A percentile compares a stretch with the other conserved stretches of the same genome.
phyloP scores from a whole-genome alignment of 1,140 invertebrate genomes.

The Scaptomyza hsui region DNA sequence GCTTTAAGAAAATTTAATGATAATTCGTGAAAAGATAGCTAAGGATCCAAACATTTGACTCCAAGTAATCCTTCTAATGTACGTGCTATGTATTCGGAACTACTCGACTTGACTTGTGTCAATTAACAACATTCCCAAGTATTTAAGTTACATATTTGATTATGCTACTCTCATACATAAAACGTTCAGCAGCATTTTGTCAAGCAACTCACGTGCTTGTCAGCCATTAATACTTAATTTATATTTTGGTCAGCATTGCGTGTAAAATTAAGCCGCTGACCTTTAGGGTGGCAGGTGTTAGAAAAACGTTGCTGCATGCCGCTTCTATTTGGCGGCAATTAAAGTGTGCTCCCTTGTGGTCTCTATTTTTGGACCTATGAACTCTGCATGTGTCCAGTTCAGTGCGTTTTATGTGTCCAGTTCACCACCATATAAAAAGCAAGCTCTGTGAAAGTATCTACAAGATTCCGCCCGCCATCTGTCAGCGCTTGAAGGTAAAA shows the following conservation, averaged over 20 bases:
- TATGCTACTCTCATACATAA: neutral
- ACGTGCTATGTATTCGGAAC: neutral
- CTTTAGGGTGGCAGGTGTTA: slow-evolving; percentile 41
- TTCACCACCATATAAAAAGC: neutral
- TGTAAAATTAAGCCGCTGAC: slow-evolving; percentile 54
- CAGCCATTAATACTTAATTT: slow-evolving; percentile 47
- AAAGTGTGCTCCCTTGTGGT: neutral
- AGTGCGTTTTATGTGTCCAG: slow-evolving; percentile 4
- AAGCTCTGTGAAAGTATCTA: neutral
- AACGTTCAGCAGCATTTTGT: neutral
- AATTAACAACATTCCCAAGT: neutral
- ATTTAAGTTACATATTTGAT: neutral
- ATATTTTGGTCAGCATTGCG: slow-evolving; percentile 54
- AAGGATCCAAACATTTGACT: neutral
- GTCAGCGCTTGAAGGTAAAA: slow-evolving; percentile 27
- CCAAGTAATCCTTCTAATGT: neutral
- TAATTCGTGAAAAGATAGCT: neutral
- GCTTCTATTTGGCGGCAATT: slow-evolving; percentile 47
- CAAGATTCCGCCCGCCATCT: slow-evolving; percentile 14
- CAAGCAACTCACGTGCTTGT: slow-evolving; percentile 19
- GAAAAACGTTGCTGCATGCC: slow-evolving; percentile 31
- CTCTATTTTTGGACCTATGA: slow-evolving; percentile 23
- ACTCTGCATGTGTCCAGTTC: slow-evolving; percentile 13
- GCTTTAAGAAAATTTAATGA: neutral
- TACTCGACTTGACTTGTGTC: neutral